Evolutionary conservation across 2,113 vertebrate genomes (phyloP).

Genomic region (Caranx melampygus): DNA sequence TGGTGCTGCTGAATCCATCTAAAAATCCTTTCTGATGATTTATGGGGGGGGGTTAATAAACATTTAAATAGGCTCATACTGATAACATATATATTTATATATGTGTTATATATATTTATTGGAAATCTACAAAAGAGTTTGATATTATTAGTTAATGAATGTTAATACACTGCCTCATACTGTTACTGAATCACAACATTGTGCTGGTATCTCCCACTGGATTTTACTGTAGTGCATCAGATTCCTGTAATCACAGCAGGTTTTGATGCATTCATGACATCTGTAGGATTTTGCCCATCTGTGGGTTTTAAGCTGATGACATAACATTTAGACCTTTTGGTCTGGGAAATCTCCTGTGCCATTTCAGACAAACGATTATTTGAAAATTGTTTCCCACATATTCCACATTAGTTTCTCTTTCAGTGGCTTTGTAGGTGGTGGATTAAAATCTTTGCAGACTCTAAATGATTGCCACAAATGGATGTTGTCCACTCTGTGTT

Average conservation of each 20-base stretch:
- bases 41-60: no score
- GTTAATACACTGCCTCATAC: not conserved
- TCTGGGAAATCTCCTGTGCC: slow-evolving; percentile 25
- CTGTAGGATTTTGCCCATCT: not conserved
- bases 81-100: no score
- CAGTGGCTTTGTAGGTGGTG: slow-evolving; percentile 35
- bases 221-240: not conserved
- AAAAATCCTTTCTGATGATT: not conserved
- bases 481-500: slow-evolving; percentile 19
- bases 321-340: slow-evolving; percentile 8
- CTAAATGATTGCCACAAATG: slow-evolving; percentile 40
- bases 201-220: not conserved
- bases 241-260: not conserved
- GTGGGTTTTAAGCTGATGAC: slow-evolving; percentile 14
- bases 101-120: no score
- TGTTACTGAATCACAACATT: not conserved
- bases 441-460: slow-evolving; percentile 1
- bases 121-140: not conserved
- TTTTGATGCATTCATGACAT: not conserved
- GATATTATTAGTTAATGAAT: not conserved
- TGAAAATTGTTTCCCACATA: slow-evolving; percentile 40
- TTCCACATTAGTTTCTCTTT: slow-evolving; percentile 32
- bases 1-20: not conserved
- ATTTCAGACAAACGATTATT: slow-evolving; percentile 7
- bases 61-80: no score